A percentile compares a stretch with the other conserved stretches of the same genome.
Conservation (phyloP, 2,888 invertebrate species). For the Saturnia pavonia region DNA sequence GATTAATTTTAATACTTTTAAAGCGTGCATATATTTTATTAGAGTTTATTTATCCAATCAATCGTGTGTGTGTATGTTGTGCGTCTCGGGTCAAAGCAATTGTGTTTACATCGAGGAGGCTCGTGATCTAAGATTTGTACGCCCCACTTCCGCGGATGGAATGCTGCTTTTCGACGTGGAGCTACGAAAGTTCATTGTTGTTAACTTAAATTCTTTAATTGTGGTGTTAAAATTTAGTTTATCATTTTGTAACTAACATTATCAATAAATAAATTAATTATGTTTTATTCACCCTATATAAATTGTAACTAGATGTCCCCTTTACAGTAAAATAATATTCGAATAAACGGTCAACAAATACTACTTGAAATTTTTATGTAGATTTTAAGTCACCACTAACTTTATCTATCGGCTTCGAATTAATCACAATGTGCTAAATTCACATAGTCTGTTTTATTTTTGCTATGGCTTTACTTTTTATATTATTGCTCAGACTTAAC, state of each 20-base stretch:
- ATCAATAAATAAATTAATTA: neutral
- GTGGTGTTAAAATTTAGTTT: neutral
- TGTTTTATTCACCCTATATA: neutral
- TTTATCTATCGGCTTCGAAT: too few species aligned
- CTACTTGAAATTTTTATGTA: too few species aligned
- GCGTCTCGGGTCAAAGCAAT: constrained; percentile 30
- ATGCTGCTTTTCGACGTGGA: constrained; percentile 32
- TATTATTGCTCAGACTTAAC: too few species aligned
- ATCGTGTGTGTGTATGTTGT: constrained; percentile 29
- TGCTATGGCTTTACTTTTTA: too few species aligned
- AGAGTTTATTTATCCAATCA: constrained; percentile 14
- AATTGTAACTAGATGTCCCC: neutral
- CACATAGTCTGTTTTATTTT: too few species aligned
- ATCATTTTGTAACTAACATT: neutral
- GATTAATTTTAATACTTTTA: neutral
- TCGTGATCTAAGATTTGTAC: constrained; percentile 72
- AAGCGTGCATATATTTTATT: constrained; percentile 11
- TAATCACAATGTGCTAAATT: too few species aligned
- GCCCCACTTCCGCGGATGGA: constrained; percentile 58
- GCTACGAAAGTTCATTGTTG: constrained; percentile 12
- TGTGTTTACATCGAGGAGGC: constrained; percentile 45
- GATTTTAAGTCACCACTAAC: too few species aligned
- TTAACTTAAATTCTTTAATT: neutral
- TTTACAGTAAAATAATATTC: too few species aligned
- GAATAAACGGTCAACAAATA: too few species aligned